Percentiles rank a stretch among this genome's conserved stretches.
Conservation (phyloP, 2,888 invertebrate species). For the Tromatobia lineatoria region DNA sequence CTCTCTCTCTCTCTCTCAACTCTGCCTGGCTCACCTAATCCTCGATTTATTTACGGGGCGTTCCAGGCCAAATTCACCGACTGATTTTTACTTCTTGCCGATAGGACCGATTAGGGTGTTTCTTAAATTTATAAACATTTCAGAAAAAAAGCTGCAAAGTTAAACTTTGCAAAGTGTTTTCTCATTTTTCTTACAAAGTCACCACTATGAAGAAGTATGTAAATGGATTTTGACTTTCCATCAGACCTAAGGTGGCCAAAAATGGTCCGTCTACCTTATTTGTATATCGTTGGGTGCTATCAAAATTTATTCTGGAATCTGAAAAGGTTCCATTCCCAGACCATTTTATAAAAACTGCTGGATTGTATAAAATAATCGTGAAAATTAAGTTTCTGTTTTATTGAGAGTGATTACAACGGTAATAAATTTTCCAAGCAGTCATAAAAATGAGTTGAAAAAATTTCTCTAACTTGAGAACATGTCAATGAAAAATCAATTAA, state of each 20-base stretch:
- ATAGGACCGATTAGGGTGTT: too few relatives aligned
- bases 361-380: background rate
- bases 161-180: too few relatives aligned
- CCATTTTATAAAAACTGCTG: too few relatives aligned
- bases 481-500: background rate
- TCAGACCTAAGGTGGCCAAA: too few relatives aligned
- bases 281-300: too few relatives aligned
- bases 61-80: background rate
- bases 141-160: too few relatives aligned
- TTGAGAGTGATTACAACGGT: background rate
- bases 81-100: background rate
- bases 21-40: constrained; percentile 54
- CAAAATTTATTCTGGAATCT: background rate
- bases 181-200: too few relatives aligned
- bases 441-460: background rate
- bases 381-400: background rate
- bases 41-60: constrained; percentile 4
- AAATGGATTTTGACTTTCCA: too few relatives aligned
- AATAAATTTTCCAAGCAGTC: background rate
- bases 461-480: background rate
- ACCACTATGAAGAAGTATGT: too few relatives aligned
- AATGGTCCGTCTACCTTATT: too few relatives aligned
- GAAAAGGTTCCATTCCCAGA: background rate
- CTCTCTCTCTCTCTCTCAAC: constrained; percentile 51
- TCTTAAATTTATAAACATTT: too few relatives aligned